Conservation (phyloP, 2,888 invertebrate species). For the Ormyrus nitidulus region DNA sequence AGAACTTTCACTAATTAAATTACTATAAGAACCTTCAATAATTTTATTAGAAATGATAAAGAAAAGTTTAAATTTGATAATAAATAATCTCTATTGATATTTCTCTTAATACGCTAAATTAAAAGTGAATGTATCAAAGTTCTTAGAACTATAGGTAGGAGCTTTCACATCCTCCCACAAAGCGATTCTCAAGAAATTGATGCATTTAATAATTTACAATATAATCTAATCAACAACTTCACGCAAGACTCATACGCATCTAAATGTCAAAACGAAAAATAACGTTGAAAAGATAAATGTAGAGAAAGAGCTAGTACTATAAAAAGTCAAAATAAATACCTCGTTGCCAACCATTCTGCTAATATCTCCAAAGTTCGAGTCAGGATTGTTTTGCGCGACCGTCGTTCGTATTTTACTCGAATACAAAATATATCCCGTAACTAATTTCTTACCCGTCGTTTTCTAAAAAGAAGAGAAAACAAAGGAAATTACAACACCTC, state of each 20-base stretch:
- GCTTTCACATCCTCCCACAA: neutral
- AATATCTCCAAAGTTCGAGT: slow-evolving; percentile 93
- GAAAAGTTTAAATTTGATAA: no score
- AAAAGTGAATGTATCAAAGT: neutral
- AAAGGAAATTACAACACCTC: slow-evolving; percentile 45
- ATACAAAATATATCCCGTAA: slow-evolving; percentile 98
- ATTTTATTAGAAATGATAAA: no score
- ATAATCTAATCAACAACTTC: neutral
- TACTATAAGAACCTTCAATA: no score
- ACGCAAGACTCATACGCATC: neutral
- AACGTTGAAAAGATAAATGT: slow-evolving; percentile 6
- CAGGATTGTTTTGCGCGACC: slow-evolving; percentile 95
- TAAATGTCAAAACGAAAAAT: neutral
- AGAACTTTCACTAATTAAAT: no score
- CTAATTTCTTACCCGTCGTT: slow-evolving; percentile 85
- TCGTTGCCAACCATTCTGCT: slow-evolving; percentile 84
- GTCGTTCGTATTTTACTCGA: slow-evolving; percentile 96
- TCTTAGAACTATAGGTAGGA: no score
- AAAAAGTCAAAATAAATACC: slow-evolving; percentile 76
- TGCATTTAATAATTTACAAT: neutral
- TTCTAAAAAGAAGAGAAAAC: slow-evolving; percentile 72
- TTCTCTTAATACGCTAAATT: slow-evolving; percentile 3
- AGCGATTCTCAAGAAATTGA: neutral
- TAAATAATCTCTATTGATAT: no score
- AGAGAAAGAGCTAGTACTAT: slow-evolving; percentile 57